Conservation (phyloP, 1,140 invertebrate genomes). For the Cepaea nemoralis region DNA sequence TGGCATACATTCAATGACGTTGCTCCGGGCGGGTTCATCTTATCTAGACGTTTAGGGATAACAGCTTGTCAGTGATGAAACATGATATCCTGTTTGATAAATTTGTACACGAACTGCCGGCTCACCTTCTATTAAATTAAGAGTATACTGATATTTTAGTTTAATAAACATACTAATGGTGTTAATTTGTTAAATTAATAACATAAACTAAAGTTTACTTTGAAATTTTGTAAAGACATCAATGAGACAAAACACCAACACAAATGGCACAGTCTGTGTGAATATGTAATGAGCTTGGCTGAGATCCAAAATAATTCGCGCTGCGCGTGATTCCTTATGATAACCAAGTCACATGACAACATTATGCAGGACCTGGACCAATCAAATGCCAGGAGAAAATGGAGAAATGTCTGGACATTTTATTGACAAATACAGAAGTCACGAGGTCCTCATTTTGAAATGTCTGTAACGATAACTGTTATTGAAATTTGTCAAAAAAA, state of each 20-base stretch:
- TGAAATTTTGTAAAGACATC: not conserved
- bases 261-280: not conserved
- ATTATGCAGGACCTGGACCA: not conserved
- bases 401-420: not conserved
- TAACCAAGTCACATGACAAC: slow-evolving; percentile 1
- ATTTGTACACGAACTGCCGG: not conserved
- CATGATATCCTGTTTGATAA: not conserved
- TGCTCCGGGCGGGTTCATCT: not conserved
- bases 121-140: not conserved
- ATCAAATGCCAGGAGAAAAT: slow-evolving; percentile 23
- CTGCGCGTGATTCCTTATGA: not conserved
- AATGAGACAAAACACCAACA: not conserved
- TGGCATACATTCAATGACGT: slow-evolving; percentile 42
- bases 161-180: not conserved
- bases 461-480: not conserved
- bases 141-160: not conserved
- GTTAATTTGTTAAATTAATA: not conserved
- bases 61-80: not conserved
- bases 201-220: not conserved
- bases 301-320: not conserved
- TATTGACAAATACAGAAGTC: not conserved
- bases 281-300: slow-evolving; percentile 12
- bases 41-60: slow-evolving; percentile 8
- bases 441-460: not conserved
- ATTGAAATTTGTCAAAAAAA: not conserved